Percentiles rank a stretch among this genome's conserved stretches.
phyloP scores from a whole-genome alignment of 2,888 invertebrate genomes.

The Microdon myrmicae region DNA sequence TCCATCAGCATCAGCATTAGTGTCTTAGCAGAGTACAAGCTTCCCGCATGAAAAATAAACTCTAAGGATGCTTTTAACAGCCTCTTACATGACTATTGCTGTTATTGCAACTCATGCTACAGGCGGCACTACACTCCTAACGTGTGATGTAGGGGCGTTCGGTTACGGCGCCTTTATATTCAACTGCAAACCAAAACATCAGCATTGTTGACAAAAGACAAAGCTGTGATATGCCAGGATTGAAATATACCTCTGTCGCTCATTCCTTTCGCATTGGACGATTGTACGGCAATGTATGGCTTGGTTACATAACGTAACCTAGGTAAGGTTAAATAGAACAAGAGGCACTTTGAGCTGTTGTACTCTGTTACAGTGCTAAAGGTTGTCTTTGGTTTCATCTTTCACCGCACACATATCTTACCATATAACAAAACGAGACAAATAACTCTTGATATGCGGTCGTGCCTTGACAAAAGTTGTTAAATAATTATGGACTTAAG shows the following conservation, averaged over 20 bases:
- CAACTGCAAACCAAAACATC: constrained; percentile 43
- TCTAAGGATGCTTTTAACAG: constrained; percentile 33
- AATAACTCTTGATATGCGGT: constrained; percentile 10
- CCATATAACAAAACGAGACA: no score
- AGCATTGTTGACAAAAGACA: constrained; percentile 36
- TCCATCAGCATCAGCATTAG: constrained; percentile 48
- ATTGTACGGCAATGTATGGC: no score
- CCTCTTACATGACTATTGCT: constrained; percentile 35
- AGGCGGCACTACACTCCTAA: constrained; percentile 9
- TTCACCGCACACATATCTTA: no score
- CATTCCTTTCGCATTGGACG: no score
- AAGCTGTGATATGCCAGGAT: no score
- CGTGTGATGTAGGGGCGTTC: constrained; percentile 41
- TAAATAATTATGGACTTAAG: constrained; percentile 39
- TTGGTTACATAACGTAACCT: no score
- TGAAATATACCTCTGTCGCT: no score
- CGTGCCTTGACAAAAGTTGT: constrained; percentile 30
- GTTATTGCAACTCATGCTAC: constrained; percentile 3
- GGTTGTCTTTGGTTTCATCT: no score
- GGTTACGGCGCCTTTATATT: constrained; percentile 44
- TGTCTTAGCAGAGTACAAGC: constrained; percentile 16
- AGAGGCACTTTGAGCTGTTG: no score
- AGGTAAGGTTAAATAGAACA: no score
- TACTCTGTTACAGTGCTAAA: no score
- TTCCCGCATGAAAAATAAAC: constrained; percentile 27